Conservation (phyloP, 2,888 invertebrate genomes). For the Pelosia muscerda region DNA sequence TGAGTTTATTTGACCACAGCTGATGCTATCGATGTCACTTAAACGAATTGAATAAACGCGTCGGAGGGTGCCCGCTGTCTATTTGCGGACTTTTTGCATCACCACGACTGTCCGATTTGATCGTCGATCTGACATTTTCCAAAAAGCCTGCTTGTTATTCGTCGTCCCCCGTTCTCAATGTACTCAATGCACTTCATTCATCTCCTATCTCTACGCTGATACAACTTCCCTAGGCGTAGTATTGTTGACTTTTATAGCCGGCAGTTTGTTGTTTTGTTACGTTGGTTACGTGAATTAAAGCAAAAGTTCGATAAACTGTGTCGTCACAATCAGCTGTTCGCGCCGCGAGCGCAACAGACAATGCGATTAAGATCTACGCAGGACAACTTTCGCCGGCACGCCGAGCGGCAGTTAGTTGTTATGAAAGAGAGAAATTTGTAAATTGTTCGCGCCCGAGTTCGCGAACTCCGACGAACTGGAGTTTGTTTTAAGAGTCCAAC, state of each 20-base stretch:
- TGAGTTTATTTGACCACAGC: conserved; percentile 82
- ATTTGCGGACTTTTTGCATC: conserved; percentile 59
- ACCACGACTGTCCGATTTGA: conserved; percentile 53
- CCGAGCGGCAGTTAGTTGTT: conserved; percentile 88
- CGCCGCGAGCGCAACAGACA: conserved; percentile 86
- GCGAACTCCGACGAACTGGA: conserved; percentile 87
- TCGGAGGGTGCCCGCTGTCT: conserved; percentile 70
- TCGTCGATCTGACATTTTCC: conserved; percentile 52
- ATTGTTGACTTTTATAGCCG: conserved; percentile 42
- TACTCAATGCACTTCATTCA: conserved; percentile 44
- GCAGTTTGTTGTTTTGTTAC: conserved; percentile 48
- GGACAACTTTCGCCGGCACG: conserved; percentile 87
- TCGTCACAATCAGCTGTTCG: conserved; percentile 84
- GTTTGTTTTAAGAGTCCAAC: conserved; percentile 88
- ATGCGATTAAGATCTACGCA: conserved; percentile 88
- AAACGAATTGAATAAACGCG: conserved; percentile 84
- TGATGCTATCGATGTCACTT: conserved; percentile 85
- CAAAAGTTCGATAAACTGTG: conserved; percentile 79
- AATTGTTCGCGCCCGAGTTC: conserved; percentile 88
- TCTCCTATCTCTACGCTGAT: conserved; percentile 31
- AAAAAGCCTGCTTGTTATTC: conserved; percentile 50
- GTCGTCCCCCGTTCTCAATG: conserved; percentile 38
- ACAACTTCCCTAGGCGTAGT: conserved; percentile 30
- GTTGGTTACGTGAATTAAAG: conserved; percentile 66
- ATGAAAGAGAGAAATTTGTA: conserved; percentile 88